Evolutionary conservation across 2,888 invertebrate genomes (phyloP), one percentile per base, ranked within the genome.

Genomic region (Protophormia terraenovae): DNA sequence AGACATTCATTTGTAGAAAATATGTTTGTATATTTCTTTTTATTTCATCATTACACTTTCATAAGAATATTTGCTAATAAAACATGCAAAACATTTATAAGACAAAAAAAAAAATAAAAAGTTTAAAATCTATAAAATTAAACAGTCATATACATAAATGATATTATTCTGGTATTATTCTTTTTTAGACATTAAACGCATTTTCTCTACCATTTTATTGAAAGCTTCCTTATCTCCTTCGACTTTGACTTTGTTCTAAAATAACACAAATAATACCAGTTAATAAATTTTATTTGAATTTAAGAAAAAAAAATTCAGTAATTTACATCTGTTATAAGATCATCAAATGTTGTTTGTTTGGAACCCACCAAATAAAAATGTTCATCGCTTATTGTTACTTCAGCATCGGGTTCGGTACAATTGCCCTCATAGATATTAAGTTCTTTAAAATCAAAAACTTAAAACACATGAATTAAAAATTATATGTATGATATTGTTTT

Each of bases 381-480:
- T 38, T 92, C 92, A 87, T 92, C 92, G 4, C 88, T 86, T 55
- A 92, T 88, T 10, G 90, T 92, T 3, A 92, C 88, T 67, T 89
- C 90, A 2, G 88, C 91, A 83, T 91, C 92, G 0, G 90, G 88
- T 1, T 88, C 88, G 1, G 72, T 38, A 10, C 75, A 79, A 38
- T 88, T 89, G 27, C 92, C 92, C 64, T 92, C 92, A 77, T 90
- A 92, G 69, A 92, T 91, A 77, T 92, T 91, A 84, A 92, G 78
- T 47, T 91, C 91, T 90, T 92, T 92, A 87, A 92, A 91, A 90
- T 92, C 92, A 84, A 92, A 90, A 83, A 92, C 92, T 92, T 35
- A 85, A 76, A 83, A 84, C 82, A 83, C 87, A 87, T 88, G 73
- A 87, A 87, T 89, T 88, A 90, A 69, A 66, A 2, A 45, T 12